These are phyloP conservation scores for Lichenostomus cassidix DNA, from an alignment of 2,113 vertebrate genomes.

Conservation along the genomic window DNA sequence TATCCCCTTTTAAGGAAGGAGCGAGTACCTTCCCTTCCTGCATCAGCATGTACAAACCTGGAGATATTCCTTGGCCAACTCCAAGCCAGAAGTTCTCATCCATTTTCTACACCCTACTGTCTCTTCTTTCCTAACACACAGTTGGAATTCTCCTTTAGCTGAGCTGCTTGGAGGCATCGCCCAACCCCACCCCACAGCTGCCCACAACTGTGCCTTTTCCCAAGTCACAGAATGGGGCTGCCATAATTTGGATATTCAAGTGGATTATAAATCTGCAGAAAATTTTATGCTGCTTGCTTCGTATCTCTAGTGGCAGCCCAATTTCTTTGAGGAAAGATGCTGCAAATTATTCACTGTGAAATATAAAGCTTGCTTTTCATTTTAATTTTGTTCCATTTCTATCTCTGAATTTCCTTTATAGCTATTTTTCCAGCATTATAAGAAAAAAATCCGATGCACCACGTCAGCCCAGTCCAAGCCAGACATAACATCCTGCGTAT, in stretches of 20 bases:
- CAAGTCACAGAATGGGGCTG: background rate
- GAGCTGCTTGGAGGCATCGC: background rate
- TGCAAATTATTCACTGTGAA: conserved; percentile 36
- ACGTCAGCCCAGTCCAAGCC: conserved; percentile 56
- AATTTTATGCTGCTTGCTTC: background rate
- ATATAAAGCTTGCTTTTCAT: conserved; percentile 26
- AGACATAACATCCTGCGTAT: conserved; percentile 57
- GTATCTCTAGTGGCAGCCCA: background rate
- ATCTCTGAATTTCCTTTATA: conserved; percentile 29
- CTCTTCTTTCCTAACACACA: background rate
- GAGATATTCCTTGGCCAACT: background rate
- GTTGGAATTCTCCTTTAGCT: background rate
- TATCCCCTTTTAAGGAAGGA: background rate
- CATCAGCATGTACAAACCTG: background rate
- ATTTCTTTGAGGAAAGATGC: background rate
- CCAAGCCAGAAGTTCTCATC: background rate
- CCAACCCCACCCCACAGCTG: background rate
- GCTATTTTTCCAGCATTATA: conserved; percentile 33
- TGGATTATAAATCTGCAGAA: background rate
- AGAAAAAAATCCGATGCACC: conserved; percentile 23
- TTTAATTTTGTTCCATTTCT: conserved; percentile 40
- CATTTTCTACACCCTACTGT: background rate
- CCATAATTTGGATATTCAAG: background rate
- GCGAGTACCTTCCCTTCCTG: background rate
- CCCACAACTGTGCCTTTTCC: background rate